phyloP scores from a whole-genome alignment of 2,797 vertebrate genomes.

The Microtus obscurus region DNA sequence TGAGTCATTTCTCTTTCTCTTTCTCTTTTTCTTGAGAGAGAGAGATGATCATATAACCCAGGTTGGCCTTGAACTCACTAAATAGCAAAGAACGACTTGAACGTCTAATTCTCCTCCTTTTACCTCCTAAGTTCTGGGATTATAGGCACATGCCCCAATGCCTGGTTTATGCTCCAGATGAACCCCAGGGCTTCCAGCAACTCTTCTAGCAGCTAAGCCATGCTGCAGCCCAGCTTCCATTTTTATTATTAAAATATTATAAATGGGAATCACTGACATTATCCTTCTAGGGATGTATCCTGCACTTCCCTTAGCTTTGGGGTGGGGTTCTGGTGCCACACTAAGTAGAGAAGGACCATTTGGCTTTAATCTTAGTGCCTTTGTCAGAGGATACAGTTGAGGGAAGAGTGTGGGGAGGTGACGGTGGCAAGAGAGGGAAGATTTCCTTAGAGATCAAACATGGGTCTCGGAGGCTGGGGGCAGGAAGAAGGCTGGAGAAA shows the following conservation, averaged over 20 bases:
- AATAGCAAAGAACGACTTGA: neutral
- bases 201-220: neutral
- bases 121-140: neutral
- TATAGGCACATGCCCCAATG: neutral
- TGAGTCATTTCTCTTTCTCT: neutral
- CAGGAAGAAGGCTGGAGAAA: neutral
- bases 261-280: neutral
- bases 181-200: neutral
- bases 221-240: neutral
- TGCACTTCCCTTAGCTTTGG: neutral
- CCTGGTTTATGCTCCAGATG: neutral
- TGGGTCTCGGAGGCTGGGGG: too few relatives aligned
- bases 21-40: neutral
- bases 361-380: neutral
- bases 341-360: neutral
- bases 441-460: neutral
- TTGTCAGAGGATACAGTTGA: neutral
- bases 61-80: neutral
- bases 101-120: neutral
- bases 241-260: conserved; percentile 34
- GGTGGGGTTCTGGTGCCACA: neutral
- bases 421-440: neutral
- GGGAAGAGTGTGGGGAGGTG: neutral
- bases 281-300: neutral
- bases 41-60: neutral